Evolutionary conservation across 2,113 vertebrate species (phyloP).

Genomic region (Sula dactylatra): DNA sequence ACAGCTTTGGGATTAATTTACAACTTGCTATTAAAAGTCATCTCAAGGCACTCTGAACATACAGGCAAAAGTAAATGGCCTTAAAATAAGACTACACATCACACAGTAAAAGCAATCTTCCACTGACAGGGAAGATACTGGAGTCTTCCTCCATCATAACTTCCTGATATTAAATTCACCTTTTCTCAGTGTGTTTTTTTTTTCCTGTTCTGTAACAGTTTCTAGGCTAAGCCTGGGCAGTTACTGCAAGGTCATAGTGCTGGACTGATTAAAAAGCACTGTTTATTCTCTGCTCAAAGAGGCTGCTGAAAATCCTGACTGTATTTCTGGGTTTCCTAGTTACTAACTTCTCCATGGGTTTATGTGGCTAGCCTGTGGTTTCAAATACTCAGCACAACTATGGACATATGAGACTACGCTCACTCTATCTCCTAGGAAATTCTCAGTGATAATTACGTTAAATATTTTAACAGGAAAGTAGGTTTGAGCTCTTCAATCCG

Average conservation of each 20-base stretch:
- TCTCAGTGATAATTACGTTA: neutral
- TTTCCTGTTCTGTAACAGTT: neutral
- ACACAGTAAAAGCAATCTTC: neutral
- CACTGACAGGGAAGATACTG: neutral
- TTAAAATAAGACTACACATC: neutral
- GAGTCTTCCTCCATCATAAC: neutral
- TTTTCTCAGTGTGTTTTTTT: neutral
- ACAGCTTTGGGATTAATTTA: neutral
- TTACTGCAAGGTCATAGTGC: neutral
- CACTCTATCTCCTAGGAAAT: neutral
- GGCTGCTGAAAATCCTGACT: neutral
- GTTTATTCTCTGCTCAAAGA: neutral
- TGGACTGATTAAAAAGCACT: neutral
- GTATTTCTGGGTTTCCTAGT: neutral
- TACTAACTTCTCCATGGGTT: neutral
- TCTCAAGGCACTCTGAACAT: neutral
- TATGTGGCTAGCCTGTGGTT: neutral
- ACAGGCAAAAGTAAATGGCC: neutral
- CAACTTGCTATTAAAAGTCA: neutral
- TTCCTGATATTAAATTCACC: neutral
- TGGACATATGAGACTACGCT: rapidly evolving
- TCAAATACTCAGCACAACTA: neutral
- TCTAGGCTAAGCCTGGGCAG: neutral
- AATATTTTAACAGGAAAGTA: neutral
- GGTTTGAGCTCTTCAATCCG: neutral